These are phyloP conservation scores for Vanessa cardui DNA, from an alignment of 2,888 invertebrate species.

Conservation along the genomic window DNA sequence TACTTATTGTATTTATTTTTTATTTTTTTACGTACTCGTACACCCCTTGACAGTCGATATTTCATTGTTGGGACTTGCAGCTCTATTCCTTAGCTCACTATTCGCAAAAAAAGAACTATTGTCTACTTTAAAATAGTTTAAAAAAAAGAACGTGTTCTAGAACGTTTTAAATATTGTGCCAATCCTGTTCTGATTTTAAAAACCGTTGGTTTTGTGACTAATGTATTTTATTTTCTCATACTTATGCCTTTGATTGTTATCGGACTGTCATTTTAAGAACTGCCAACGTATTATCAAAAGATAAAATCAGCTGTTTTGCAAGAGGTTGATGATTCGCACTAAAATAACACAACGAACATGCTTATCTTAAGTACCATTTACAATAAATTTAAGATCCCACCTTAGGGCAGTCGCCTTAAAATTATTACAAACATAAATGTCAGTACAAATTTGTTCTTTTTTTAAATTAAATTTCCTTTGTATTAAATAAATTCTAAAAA, in stretches of 20 bases:
- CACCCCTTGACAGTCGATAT: constrained; percentile 54
- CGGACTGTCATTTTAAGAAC: constrained; percentile 11
- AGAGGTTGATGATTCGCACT: not conserved
- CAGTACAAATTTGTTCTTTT: no score
- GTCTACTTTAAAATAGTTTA: constrained; percentile 46
- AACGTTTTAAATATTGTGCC: constrained; percentile 47
- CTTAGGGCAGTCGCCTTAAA: no score
- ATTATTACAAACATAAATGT: no score
- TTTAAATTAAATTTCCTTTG: no score
- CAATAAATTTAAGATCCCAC: no score
- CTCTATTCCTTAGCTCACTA: constrained; percentile 56
- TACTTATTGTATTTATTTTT: constrained; percentile 33
- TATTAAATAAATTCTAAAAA: not conserved
- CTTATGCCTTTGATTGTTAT: constrained; percentile 4
- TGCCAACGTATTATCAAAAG: not conserved
- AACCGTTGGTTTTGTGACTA: not conserved
- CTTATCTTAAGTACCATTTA: not conserved
- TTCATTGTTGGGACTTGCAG: constrained; percentile 54
- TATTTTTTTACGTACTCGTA: constrained; percentile 31
- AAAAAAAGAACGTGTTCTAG: constrained; percentile 52
- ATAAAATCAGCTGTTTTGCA: constrained; percentile 10
- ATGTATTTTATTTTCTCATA: constrained; percentile 2
- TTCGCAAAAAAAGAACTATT: constrained; percentile 66
- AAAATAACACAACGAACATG: not conserved
- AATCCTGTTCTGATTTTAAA: constrained; percentile 35